Percentiles rank a stretch among this genome's conserved stretches.
These are phyloP conservation scores for Pyrrhosoma nymphula DNA, from an alignment of 2,888 invertebrate species.

Conservation along the genomic window DNA sequence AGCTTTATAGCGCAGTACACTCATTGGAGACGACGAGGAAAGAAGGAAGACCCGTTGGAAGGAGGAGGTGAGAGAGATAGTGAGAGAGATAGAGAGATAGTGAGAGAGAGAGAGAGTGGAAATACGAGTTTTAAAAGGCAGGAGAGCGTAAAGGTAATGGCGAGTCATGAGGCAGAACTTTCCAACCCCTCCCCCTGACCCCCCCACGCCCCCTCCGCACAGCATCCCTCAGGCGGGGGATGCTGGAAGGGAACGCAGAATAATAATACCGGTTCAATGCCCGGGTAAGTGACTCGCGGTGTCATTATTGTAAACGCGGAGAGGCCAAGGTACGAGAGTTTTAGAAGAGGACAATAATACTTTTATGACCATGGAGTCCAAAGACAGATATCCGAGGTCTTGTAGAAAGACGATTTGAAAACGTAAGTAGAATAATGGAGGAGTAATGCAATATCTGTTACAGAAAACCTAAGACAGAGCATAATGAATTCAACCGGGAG, in stretches of 20 bases:
- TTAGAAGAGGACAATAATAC: neutral
- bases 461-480: too few species aligned
- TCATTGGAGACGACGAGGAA: neutral
- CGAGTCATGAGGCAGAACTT: constrained; percentile 57
- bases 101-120: neutral
- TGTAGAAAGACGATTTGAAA: too few species aligned
- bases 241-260: constrained; percentile 11
- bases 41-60: neutral
- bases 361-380: neutral
- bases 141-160: constrained; percentile 60
- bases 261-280: constrained; percentile 50
- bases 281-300: constrained; percentile 41
- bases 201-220: neutral
- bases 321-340: neutral
- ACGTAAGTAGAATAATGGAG: too few species aligned
- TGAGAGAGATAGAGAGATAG: neutral
- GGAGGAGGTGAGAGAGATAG: neutral
- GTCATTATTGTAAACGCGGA: constrained; percentile 19
- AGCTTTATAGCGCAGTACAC: neutral
- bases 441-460: too few species aligned
- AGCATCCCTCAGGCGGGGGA: neutral
- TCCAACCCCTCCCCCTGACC: neutral
- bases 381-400: neutral
- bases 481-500: too few species aligned
- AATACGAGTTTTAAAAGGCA: constrained; percentile 58